Conservation (phyloP, 2,113 vertebrate species). For the Pelecanoides urinatrix region DNA sequence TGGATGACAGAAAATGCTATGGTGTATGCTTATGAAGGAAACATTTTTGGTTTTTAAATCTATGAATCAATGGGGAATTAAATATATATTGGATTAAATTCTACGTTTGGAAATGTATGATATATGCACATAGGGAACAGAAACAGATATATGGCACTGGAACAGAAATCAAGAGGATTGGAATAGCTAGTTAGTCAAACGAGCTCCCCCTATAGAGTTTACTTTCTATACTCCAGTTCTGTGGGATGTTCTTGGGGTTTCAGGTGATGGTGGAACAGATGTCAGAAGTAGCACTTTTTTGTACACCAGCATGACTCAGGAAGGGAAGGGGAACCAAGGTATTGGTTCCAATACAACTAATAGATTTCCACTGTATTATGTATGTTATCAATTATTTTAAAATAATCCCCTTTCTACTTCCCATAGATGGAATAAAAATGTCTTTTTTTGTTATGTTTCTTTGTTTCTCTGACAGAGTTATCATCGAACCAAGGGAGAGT, state of each 20-base stretch:
- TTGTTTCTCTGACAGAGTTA: slow-evolving; percentile 41
- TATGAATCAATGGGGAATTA: background rate
- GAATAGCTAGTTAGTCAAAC: background rate
- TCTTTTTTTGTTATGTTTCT: background rate
- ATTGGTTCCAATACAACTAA: background rate
- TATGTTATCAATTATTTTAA: background rate
- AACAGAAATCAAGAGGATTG: background rate
- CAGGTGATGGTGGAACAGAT: background rate
- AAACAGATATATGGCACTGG: too few species aligned
- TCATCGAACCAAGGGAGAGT: background rate
- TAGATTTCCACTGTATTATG: background rate
- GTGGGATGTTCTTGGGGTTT: background rate
- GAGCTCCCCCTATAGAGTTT: background rate
- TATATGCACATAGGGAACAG: background rate
- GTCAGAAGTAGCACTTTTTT: background rate
- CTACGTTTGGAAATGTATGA: background rate
- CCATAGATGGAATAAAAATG: background rate
- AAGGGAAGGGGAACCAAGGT: background rate
- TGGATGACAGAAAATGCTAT: background rate
- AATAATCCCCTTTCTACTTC: background rate
- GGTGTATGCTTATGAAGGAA: background rate
- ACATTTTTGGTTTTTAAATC: background rate
- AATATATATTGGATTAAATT: background rate
- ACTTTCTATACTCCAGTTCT: background rate
- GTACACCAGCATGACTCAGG: background rate